Percentiles rank a stretch among this genome's conserved stretches.
Evolutionary conservation across 2,888 invertebrate genomes (phyloP).

Genomic region (Heliconius cydno): DNA sequence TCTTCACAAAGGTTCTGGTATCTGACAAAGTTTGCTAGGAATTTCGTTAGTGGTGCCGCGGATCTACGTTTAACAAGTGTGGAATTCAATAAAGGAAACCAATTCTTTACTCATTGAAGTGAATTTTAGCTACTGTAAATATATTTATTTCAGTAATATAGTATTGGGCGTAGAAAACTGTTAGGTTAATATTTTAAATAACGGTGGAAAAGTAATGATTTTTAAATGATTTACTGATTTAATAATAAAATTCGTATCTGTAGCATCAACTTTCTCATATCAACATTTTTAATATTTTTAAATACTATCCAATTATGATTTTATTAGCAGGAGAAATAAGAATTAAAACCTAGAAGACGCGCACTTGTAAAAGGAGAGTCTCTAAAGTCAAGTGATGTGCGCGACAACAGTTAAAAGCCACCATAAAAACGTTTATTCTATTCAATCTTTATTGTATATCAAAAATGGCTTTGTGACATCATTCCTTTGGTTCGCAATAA

Average conservation of each 20-base stretch:
- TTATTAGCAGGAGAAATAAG: background rate
- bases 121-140: constrained; percentile 63
- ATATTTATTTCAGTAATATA: background rate
- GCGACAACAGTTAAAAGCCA: background rate
- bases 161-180: background rate
- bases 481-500: constrained; percentile 14
- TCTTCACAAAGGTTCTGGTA: constrained; percentile 37
- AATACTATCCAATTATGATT: background rate
- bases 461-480: background rate
- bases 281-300: no score
- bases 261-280: no score
- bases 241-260: no score
- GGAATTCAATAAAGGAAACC: constrained; percentile 78
- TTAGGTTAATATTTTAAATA: no score
- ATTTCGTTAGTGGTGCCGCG: constrained; percentile 46
- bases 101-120: constrained; percentile 70
- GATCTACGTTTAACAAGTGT: constrained; percentile 57
- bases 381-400: background rate
- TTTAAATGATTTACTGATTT: background rate
- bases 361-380: background rate
- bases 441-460: background rate
- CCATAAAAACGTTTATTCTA: background rate
- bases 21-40: constrained; percentile 41
- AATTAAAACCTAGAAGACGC: background rate
- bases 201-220: background rate